Percentiles rank a stretch among this genome's conserved stretches.
Conservation (phyloP, 37 sponge, comb jelly and placozoan species). For the Eunapius fragilis region DNA sequence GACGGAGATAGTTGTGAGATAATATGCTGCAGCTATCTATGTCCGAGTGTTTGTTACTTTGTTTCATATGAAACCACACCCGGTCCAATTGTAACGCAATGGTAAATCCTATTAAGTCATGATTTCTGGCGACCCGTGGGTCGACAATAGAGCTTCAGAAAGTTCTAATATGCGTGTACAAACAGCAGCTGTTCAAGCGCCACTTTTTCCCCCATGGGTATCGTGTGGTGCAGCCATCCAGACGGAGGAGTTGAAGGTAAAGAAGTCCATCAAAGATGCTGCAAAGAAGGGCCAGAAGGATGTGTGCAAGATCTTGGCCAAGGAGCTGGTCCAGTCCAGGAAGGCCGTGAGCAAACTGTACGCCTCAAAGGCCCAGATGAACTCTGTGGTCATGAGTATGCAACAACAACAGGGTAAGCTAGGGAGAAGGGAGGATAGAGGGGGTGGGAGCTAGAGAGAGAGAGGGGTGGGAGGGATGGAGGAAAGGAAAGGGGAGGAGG, state of each 20-base stretch:
- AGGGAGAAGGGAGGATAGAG: not conserved
- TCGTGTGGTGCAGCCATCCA: slow-evolving; percentile 64
- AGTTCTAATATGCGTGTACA: too few species aligned
- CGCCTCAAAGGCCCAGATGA: slow-evolving; percentile 98
- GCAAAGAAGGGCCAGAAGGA: slow-evolving; percentile 94
- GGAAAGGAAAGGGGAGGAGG: not conserved
- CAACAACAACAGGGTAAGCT: slow-evolving; percentile 85
- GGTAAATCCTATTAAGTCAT: too few species aligned
- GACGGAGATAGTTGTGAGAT: too few species aligned
- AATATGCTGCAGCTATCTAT: too few species aligned
- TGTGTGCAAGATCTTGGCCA: slow-evolving; percentile 95
- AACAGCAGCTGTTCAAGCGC: too few species aligned
- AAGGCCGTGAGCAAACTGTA: slow-evolving; percentile 93
- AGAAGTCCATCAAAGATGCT: slow-evolving; percentile 95
- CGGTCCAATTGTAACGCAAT: too few species aligned
- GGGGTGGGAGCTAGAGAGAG: too few species aligned
- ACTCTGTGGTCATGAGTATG: slow-evolving; percentile 98
- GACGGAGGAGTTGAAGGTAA: slow-evolving; percentile 88
- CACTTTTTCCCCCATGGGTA: not conserved
- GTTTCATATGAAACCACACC: too few species aligned
- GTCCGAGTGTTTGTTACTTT: too few species aligned
- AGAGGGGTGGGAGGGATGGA: too few species aligned
- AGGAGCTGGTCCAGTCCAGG: slow-evolving; percentile 92
- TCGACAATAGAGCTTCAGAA: too few species aligned
- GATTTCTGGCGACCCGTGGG: too few species aligned